Evolutionary conservation across 1,140 invertebrate species (phyloP).

Genomic region (Cydia fagiglandana): DNA sequence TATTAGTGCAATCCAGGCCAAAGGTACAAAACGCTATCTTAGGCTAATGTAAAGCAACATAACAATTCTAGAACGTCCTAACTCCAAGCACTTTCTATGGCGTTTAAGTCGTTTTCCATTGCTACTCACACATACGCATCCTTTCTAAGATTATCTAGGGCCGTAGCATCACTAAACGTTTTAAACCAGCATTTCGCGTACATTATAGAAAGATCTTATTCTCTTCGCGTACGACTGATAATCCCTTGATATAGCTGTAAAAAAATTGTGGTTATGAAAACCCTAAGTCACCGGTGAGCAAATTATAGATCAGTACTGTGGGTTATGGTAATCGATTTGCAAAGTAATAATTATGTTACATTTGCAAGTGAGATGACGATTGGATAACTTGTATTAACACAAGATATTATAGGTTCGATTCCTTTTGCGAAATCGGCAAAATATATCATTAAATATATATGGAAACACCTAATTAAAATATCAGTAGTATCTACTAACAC

Average conservation of each 20-base stretch:
- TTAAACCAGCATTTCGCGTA: not conserved
- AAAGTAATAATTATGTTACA: conserved; percentile 3
- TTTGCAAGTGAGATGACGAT: conserved; percentile 7
- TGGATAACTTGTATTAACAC: not conserved
- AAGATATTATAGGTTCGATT: not conserved
- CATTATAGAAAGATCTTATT: not conserved
- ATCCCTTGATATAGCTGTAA: not conserved
- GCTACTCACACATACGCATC: not conserved
- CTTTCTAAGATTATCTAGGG: conserved; percentile 3
- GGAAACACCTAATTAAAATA: too few relatives aligned
- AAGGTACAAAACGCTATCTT: not conserved
- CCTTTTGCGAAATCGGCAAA: not conserved
- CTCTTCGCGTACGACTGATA: not conserved
- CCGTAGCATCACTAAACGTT: not conserved
- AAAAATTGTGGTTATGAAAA: not conserved
- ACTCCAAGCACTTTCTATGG: not conserved
- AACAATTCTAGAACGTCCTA: not conserved
- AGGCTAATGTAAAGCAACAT: not conserved
- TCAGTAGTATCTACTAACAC: too few relatives aligned
- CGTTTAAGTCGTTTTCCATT: not conserved
- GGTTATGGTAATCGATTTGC: not conserved
- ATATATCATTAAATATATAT: too few relatives aligned
- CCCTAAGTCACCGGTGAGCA: not conserved
- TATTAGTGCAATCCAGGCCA: conserved; percentile 6
- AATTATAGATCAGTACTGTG: conserved; percentile 7